These are phyloP conservation scores for Prunella fulvescens DNA, from an alignment of 2,113 vertebrate genomes.

Conservation along the genomic window DNA sequence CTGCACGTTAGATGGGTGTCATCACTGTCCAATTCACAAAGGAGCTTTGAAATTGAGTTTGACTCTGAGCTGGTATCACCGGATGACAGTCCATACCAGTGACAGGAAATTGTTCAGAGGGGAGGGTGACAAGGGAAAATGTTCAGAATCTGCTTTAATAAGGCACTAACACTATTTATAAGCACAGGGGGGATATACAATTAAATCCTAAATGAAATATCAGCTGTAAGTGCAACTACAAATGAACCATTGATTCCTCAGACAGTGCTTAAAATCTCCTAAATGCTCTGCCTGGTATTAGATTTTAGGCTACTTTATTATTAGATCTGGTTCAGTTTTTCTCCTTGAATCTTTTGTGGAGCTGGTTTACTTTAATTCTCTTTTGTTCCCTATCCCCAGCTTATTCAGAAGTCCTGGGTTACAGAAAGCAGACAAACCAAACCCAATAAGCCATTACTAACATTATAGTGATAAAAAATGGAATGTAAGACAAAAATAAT, in stretches of 20 bases:
- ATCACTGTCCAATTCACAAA: background rate
- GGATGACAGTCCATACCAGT: background rate
- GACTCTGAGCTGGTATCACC: background rate
- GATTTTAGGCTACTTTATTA: background rate
- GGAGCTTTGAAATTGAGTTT: background rate
- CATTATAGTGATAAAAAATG: background rate
- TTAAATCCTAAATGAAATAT: constrained; percentile 20
- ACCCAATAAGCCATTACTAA: background rate
- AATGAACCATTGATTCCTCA: background rate
- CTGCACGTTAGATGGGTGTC: background rate
- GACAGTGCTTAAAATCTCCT: background rate
- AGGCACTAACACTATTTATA: constrained; percentile 10
- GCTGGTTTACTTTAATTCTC: background rate
- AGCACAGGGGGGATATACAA: background rate
- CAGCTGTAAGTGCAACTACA: background rate
- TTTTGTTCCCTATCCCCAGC: background rate
- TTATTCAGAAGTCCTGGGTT: background rate
- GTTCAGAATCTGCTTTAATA: background rate
- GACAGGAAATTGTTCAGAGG: background rate
- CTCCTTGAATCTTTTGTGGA: background rate
- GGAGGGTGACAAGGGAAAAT: background rate
- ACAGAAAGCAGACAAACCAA: background rate
- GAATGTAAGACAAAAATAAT: background rate
- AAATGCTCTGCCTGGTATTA: background rate
- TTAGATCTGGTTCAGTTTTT: background rate